These are phyloP conservation scores for Emydocephalus ijimae DNA, from an alignment of 2,113 vertebrate species.

Conservation along the genomic window DNA sequence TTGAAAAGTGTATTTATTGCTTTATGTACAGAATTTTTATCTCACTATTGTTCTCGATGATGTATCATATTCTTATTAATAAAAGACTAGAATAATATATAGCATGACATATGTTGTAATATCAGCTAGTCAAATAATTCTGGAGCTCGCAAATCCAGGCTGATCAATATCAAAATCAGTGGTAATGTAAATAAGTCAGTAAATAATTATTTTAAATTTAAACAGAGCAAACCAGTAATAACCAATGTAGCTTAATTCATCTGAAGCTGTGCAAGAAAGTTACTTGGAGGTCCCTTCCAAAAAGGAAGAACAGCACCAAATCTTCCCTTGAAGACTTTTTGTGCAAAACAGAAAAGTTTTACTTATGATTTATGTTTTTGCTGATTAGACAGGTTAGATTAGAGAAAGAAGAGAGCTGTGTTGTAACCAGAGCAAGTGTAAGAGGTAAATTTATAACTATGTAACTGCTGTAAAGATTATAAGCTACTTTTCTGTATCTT, in stretches of 20 bases:
- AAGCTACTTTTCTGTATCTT: neutral
- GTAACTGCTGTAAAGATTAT: neutral
- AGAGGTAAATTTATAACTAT: neutral
- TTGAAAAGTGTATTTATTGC: neutral
- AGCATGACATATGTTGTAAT: neutral
- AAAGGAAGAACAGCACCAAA: neutral
- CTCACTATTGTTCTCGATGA: neutral
- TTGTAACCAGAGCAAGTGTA: neutral
- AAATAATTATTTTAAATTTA: neutral
- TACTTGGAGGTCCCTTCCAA: neutral
- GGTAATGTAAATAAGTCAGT: neutral
- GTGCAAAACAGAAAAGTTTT: neutral
- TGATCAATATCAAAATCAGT: neutral
- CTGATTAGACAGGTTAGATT: neutral
- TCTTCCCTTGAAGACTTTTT: neutral
- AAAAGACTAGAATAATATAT: neutral
- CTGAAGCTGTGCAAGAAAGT: neutral
- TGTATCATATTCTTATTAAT: neutral
- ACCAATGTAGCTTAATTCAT: neutral
- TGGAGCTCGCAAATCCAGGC: neutral
- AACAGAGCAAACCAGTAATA: neutral
- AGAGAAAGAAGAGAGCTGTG: neutral
- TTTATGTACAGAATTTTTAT: neutral
- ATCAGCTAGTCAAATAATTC: neutral
- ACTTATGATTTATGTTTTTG: neutral